Evolutionary conservation across 2,888 invertebrate genomes (phyloP), one percentile per base, ranked within the genome.

Genomic region (Drymonia ruficornis): DNA sequence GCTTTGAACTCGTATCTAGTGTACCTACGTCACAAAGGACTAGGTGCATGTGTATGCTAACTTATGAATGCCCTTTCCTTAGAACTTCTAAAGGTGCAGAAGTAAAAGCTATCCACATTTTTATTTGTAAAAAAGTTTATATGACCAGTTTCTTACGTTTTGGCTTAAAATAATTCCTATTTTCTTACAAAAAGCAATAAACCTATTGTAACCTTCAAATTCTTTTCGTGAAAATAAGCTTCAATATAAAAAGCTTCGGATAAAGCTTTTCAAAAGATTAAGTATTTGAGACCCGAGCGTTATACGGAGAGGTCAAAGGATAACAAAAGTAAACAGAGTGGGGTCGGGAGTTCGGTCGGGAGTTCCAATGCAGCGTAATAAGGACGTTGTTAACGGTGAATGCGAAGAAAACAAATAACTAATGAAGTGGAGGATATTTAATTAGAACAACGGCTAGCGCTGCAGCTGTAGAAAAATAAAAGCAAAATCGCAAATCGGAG

Each of bases 1-100:
- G 56, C 80, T 82, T 80, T 81, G 75, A 80, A 78, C 73, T 70
- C 59, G 47, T 56, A 52, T n/a, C n/a, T n/a, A n/a, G n/a, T n/a
- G n/a, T n/a, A n/a, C 53, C 55, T 45, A 9, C 49, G 43, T 53
- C 52, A 44, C 53, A 55, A 19, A 29, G 13, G 15, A 48, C 31
- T 43, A 52, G n/a, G n/a, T n/a, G n/a, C 28, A 46, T 23, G 11
- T 40, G 16, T 8, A 16, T 19, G 44, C 12, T 15, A n/a, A 38
- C 11, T 38, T 31, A 31, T 31, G 31, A 31, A 31, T 31, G 9
- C 31, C 11, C 8, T 31, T 9, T 31, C 31, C 8, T 31, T 28
- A 28, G 5, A 7, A 9, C 7, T 31, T 23, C 31, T 31, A 8
- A n/a, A n/a, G 5, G 31, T 9, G 7, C 11, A 23, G 6, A 4